Evolutionary conservation across 2,888 invertebrate genomes (phyloP).

Genomic region (Drosophila basisetae): DNA sequence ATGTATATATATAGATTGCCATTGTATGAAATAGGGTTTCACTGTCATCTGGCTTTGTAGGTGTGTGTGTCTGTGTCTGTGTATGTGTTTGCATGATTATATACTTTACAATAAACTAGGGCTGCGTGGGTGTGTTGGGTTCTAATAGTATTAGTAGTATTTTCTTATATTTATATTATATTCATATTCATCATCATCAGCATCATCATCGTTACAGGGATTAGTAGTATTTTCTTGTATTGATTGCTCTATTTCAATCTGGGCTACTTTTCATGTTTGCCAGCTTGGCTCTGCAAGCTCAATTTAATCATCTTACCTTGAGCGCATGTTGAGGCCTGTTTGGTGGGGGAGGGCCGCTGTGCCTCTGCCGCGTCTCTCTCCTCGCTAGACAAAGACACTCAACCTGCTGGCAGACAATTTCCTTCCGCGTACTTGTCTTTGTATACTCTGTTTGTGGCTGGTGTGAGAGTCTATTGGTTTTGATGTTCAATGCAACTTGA

Average conservation of each 20-base stretch:
- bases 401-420: slow-evolving; percentile 24
- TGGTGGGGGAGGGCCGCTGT: too few relatives aligned
- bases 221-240: neutral
- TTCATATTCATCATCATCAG: neutral
- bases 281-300: slow-evolving; percentile 17
- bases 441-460: neutral
- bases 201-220: neutral
- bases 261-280: neutral
- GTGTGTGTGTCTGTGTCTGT: neutral
- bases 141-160: neutral
- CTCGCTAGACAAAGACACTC: neutral
- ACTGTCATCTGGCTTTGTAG: neutral
- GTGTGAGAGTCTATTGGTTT: neutral
- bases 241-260: neutral
- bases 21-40: neutral
- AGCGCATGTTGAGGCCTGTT: slow-evolving; percentile 25
- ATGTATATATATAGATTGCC: neutral
- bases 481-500: neutral
- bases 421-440: slow-evolving; percentile 37
- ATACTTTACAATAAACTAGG: neutral
- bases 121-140: neutral
- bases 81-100: neutral
- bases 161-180: neutral
- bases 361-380: neutral
- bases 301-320: slow-evolving; percentile 39